Evolutionary conservation across 2,888 invertebrate species (phyloP), one percentile per base, ranked within the genome.

Genomic region (Mayetiola destructor): DNA sequence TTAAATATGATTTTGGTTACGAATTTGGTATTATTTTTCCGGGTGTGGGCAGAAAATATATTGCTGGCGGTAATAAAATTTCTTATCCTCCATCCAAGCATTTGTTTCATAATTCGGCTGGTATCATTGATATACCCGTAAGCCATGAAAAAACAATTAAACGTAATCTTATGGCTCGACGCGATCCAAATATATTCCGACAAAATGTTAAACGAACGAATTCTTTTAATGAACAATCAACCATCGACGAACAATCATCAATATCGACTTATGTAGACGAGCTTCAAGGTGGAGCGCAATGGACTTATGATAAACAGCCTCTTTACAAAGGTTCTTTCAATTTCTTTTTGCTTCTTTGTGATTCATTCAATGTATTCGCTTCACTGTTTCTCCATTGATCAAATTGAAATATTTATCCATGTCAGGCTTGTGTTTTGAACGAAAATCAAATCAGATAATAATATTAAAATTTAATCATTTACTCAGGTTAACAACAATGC

Each of bases 1-100:
- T 85, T 77, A 85, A 85, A 73, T 85, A 85, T 68, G 85, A 85
- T 73, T 85, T 85, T 66, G 85, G 85, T 63, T 85, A 85, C 69
- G 85, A 85, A 69, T 85, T 85, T 67, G 85, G 85, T 60, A 79
- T 85, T 61, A 77, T 84, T 53, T 74, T 83, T 55, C 84, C 85
- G 40, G 81, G 81, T 55, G 81, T 81, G 67, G 76, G 80, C 62
- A 77, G 76, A 67, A 73, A 73, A 63, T 68, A 72, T 60, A 66
- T 73, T 59, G 69, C 67, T 61, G 69, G 68, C 60, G 65, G 35
- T 16, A 56, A 58, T 21, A 59, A 56, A 40, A 20, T 2, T 14
- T 14, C 21, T 10, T 21, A n/a, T 1, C 27, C 16, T 21, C 57
- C 40, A 21, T 52, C 55, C 30, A 56, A 56, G 30, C 16, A 35